These are phyloP conservation scores for Dryococelus australis DNA, from an alignment of 2,888 invertebrate species.

Conservation along the genomic window DNA sequence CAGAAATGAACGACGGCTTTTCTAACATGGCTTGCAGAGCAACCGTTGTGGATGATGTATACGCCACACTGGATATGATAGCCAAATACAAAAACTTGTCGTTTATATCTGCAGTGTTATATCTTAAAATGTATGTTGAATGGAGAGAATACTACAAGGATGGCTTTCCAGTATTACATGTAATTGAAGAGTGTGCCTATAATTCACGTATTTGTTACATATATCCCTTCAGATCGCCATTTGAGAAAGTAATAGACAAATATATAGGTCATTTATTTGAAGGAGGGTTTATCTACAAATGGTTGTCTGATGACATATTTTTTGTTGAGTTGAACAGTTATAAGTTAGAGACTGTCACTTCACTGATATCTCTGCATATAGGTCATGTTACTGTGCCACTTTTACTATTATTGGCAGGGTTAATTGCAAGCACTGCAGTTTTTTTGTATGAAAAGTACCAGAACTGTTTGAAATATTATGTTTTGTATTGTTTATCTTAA, in stretches of 20 bases:
- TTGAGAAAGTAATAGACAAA: neutral
- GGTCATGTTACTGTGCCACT: neutral
- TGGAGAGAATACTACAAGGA: neutral
- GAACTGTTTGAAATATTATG: no score
- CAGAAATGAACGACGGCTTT: neutral
- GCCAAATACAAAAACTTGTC: neutral
- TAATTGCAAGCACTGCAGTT: neutral
- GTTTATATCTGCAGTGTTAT: neutral
- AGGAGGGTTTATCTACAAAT: neutral
- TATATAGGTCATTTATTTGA: neutral
- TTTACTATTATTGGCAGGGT: neutral
- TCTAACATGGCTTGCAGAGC: neutral
- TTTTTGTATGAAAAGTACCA: neutral
- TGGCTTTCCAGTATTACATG: neutral
- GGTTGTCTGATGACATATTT: neutral
- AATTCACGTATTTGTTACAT: neutral
- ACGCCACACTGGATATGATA: neutral
- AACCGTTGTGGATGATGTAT: neutral
- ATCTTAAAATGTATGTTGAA: neutral
- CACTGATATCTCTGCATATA: neutral
- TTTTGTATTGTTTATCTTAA: no score
- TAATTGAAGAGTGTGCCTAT: neutral
- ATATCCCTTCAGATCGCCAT: neutral
- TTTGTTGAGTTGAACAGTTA: neutral
- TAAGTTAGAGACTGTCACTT: neutral